Conservation (phyloP, 37 sponge, comb jelly and placozoan species). For the Chondrilla cf. caribensis region DNA sequence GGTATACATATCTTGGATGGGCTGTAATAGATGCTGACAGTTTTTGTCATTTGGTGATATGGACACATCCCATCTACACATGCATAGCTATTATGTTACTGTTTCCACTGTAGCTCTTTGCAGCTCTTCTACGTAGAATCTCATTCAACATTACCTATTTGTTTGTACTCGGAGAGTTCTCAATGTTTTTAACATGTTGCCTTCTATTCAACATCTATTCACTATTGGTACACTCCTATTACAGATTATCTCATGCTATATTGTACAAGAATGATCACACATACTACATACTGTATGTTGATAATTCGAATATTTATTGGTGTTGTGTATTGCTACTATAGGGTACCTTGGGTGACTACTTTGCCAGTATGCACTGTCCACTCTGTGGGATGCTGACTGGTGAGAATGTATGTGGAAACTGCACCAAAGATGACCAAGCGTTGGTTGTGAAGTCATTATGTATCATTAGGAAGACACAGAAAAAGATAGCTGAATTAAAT, state of each 20-base stretch:
- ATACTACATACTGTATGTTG: not conserved
- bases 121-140: too few species aligned
- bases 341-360: conserved; percentile 79
- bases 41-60: too few species aligned
- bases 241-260: not conserved
- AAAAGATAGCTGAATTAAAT: not conserved
- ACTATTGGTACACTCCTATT: not conserved
- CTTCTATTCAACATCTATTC: not conserved
- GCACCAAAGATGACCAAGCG: conserved; percentile 47
- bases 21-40: too few species aligned
- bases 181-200: not conserved
- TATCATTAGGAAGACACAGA: not conserved
- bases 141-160: too few species aligned
- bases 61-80: too few species aligned
- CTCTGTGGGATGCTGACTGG: conserved; percentile 65
- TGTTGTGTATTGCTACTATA: not conserved
- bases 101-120: too few species aligned
- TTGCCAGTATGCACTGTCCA: conserved; percentile 72
- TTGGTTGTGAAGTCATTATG: conserved; percentile 7
- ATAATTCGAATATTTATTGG: not conserved
- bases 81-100: too few species aligned
- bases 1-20: too few species aligned
- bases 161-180: too few species aligned
- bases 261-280: not conserved
- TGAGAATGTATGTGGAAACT: conserved; percentile 51